Evolutionary conservation across 2,888 invertebrate genomes (phyloP).

Genomic region (Lithophane socia): DNA sequence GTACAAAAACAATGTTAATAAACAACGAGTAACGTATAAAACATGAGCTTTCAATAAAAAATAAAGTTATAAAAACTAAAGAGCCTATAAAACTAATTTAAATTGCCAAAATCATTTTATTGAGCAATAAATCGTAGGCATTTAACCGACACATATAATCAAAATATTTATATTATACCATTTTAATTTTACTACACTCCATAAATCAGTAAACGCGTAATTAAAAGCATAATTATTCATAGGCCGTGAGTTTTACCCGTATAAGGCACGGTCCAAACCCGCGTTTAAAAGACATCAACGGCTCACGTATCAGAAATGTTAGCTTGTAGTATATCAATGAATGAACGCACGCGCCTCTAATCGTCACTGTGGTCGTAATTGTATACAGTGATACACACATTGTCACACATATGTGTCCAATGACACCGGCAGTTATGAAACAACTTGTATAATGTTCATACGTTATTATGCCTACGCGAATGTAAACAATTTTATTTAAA

Average conservation of each 20-base stretch:
- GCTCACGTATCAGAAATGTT: constrained; percentile 69
- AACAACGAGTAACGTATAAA: constrained; percentile 11
- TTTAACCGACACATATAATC: constrained; percentile 56
- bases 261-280: constrained; percentile 56
- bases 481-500: constrained; percentile 60
- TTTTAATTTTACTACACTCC: constrained; percentile 55
- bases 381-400: constrained; percentile 45
- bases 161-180: constrained; percentile 58
- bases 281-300: constrained; percentile 79
- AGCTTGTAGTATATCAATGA: constrained; percentile 53
- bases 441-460: constrained; percentile 66
- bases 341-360: constrained; percentile 68
- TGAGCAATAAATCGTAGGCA: constrained; percentile 56
- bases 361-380: constrained; percentile 34
- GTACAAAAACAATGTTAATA: constrained; percentile 10
- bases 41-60: constrained; percentile 21
- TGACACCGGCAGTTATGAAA: constrained; percentile 71
- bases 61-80: constrained; percentile 32
- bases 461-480: constrained; percentile 64
- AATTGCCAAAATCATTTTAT: constrained; percentile 57
- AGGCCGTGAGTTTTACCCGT: constrained; percentile 54
- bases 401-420: constrained; percentile 69
- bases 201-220: constrained; percentile 60
- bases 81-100: constrained; percentile 50
- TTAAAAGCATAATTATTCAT: constrained; percentile 54